Percentiles rank a stretch among this genome's conserved stretches.
These are phyloP conservation scores for Procavia capensis DNA, from an alignment of 2,113 vertebrate genomes.

Conservation along the genomic window DNA sequence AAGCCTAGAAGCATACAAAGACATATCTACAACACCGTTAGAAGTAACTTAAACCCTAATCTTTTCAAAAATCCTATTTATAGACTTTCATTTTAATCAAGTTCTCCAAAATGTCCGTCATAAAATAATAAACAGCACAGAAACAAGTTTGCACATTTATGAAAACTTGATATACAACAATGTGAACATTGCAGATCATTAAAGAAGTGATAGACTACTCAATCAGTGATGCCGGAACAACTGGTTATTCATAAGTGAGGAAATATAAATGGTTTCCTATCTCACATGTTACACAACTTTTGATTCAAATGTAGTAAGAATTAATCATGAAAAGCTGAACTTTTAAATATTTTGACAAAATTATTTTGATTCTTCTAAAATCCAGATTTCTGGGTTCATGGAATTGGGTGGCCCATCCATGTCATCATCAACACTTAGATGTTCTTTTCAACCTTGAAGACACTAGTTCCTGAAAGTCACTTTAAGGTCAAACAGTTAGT, in stretches of 20 bases:
- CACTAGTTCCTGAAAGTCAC: too few relatives aligned
- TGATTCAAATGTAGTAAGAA: background rate
- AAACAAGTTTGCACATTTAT: background rate
- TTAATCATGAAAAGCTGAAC: background rate
- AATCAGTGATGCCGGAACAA: background rate
- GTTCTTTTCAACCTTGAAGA: too few relatives aligned
- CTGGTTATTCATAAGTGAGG: background rate
- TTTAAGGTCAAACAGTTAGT: background rate
- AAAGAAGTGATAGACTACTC: background rate
- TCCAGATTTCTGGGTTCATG: background rate
- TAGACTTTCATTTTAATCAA: background rate
- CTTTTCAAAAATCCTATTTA: background rate
- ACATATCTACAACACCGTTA: background rate
- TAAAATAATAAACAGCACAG: background rate
- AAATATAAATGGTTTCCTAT: background rate
- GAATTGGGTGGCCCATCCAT: too few relatives aligned
- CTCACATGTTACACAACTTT: background rate
- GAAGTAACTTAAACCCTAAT: background rate
- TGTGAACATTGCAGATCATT: background rate
- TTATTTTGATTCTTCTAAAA: background rate
- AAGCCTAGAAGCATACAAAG: background rate
- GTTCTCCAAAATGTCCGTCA: background rate
- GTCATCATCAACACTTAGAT: too few relatives aligned
- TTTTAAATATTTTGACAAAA: background rate
- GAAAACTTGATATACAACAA: constrained; percentile 5